Evolutionary conservation across 1,140 invertebrate species (phyloP).

Genomic region (Hylyphantes graminicola): DNA sequence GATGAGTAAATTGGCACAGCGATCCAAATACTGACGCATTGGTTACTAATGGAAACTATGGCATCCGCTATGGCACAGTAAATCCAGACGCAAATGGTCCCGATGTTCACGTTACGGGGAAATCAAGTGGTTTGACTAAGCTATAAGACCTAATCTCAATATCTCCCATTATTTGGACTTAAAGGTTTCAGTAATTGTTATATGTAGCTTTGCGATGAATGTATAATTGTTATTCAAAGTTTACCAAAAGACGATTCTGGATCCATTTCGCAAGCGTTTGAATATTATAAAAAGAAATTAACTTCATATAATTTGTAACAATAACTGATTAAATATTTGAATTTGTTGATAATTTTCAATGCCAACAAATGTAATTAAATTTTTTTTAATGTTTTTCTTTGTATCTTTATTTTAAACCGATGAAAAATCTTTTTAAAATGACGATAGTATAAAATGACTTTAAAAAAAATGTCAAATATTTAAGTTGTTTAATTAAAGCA

Average conservation of each 20-base stretch:
- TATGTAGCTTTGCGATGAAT: too few relatives aligned
- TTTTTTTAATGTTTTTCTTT: too few relatives aligned
- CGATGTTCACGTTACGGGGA: not conserved
- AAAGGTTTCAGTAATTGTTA: not conserved
- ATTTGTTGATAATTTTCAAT: too few relatives aligned
- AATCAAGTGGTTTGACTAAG: conserved; percentile 13
- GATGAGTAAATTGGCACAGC: conserved; percentile 6
- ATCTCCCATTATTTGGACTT: conserved; percentile 2
- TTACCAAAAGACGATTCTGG: too few relatives aligned
- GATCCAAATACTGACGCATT: conserved; percentile 38
- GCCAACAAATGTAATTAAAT: too few relatives aligned
- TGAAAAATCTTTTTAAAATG: not conserved
- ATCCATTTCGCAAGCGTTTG: too few relatives aligned
- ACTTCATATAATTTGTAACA: too few relatives aligned
- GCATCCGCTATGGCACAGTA: conserved; percentile 19
- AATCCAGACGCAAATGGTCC: conserved; percentile 25
- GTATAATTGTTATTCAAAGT: too few relatives aligned
- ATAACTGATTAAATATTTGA: too few relatives aligned
- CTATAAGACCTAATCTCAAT: not conserved
- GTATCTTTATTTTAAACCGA: too few relatives aligned
- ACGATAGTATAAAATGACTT: not conserved
- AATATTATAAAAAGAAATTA: too few relatives aligned
- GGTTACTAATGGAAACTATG: conserved; percentile 11
- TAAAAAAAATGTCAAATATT: not conserved
- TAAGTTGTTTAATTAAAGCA: not conserved